phyloP scores from a whole-genome alignment of 2,797 vertebrate genomes.

The Cuniculus paca region DNA sequence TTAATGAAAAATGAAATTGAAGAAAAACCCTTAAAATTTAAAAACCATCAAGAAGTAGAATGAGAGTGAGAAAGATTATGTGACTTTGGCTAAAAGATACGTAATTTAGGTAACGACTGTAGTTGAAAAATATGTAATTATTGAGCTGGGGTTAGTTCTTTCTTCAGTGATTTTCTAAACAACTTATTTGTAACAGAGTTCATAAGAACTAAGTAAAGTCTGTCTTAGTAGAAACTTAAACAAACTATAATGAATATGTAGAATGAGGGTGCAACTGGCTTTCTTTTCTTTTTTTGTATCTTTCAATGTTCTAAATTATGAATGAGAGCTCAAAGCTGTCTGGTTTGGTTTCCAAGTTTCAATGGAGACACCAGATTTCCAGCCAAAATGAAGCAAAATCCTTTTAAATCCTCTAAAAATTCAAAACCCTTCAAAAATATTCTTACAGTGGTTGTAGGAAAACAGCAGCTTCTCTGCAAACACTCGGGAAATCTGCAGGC shows the following conservation, averaged over 20 bases:
- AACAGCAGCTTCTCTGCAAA: background rate
- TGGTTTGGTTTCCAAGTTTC: constrained; percentile 79
- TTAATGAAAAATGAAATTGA: constrained; percentile 45
- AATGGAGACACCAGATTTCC: constrained; percentile 82
- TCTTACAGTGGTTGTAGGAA: constrained; percentile 12
- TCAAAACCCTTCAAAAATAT: constrained; percentile 62
- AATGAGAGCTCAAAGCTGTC: constrained; percentile 73
- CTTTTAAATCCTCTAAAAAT: constrained; percentile 50
- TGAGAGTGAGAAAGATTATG: background rate
- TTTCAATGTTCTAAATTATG: constrained; percentile 56
- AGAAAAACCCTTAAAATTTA: constrained; percentile 29
- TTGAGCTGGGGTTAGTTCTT: background rate
- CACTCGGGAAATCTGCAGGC: background rate
- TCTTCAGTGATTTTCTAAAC: background rate
- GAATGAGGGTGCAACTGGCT: constrained; percentile 14
- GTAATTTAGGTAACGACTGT: background rate
- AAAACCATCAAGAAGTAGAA: constrained; percentile 16
- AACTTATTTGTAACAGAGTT: constrained; percentile 35
- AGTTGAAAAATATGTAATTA: background rate
- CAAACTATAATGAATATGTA: constrained; percentile 19
- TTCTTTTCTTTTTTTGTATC: constrained; percentile 61
- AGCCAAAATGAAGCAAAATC: constrained; percentile 73
- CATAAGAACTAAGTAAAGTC: constrained; percentile 18
- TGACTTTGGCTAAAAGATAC: background rate
- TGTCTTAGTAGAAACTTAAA: constrained; percentile 15